These are phyloP conservation scores for Halcyon malimbica DNA, from an alignment of 2,113 vertebrate genomes.

Conservation along the genomic window DNA sequence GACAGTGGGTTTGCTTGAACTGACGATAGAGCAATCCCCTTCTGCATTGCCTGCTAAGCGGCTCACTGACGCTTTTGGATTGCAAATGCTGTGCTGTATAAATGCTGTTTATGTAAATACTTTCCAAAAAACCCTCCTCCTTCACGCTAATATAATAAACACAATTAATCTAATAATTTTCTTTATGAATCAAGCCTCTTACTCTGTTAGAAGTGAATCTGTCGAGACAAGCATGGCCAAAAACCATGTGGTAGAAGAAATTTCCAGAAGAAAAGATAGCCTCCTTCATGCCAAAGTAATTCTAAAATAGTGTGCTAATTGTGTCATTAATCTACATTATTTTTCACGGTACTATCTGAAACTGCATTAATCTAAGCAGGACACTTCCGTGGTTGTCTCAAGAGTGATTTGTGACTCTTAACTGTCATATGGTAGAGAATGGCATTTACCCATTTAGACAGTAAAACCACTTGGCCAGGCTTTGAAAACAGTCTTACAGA, in stretches of 20 bases:
- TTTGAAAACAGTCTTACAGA: neutral
- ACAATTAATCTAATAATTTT: neutral
- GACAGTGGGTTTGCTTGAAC: constrained; percentile 13
- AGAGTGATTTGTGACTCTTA: neutral
- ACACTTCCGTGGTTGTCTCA: neutral
- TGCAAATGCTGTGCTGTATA: neutral
- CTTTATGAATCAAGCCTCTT: neutral
- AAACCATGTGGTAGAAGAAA: neutral
- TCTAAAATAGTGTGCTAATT: neutral
- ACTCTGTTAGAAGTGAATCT: neutral
- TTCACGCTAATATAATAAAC: neutral
- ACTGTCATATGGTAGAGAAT: neutral
- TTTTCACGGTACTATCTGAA: neutral
- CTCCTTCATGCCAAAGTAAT: neutral
- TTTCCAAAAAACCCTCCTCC: neutral
- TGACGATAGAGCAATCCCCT: neutral
- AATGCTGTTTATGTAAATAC: constrained; percentile 32
- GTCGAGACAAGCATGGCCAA: constrained; percentile 1
- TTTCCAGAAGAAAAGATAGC: neutral
- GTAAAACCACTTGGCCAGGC: neutral
- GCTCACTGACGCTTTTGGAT: neutral
- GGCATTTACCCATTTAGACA: neutral
- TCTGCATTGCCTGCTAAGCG: neutral
- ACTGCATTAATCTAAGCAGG: neutral
- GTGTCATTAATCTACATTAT: neutral